Evolutionary conservation across 2,113 vertebrate species (phyloP), one percentile per base, ranked within the genome.

Genomic region (Isichthys henryi): DNA sequence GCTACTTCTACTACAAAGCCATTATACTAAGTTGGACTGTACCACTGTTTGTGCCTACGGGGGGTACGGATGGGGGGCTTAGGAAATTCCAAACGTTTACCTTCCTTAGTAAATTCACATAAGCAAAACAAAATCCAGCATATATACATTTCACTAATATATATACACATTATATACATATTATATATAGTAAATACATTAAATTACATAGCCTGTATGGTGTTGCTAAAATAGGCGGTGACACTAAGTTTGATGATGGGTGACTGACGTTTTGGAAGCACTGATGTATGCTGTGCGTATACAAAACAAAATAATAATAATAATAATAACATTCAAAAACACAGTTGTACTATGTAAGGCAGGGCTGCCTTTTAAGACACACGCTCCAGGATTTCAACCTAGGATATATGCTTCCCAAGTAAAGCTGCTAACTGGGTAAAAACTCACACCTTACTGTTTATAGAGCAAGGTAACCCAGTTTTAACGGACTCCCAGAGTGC

Each of bases 141-240:
- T 97, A 97, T 97, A 95, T 96, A 97, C 96, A 97, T 94, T 94
- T 93, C 91, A 94, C 19, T 92, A 50, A 92, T 92, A 93, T 92
- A 90, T 84, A 92, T 98, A 98, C 98, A 99, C 92, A 70, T 70
- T 70, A 95, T 93, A 93, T 93, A 95, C 92, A 90, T 93, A 94
- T 97, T 98, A 98, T 98, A 99, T 99, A 99, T 97, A 98, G 96
- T 98, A 98, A 99, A 99, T 98, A 98, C 96, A 96, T 97, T 96
- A 97, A 98, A 97, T 97, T 97, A 97, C 96, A 97, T 95, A 97
- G 97, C 95, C 97, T 93, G 95, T n/a, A 94, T 74, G 91, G 90
- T 93, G 95, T 93, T 97, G 95, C 97, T 98, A 98, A 99, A 99
- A 99, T 98, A 98, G 93, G 94, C 94, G 94, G 92, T 96, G 97